Evolutionary conservation across 2,113 vertebrate species (phyloP), one percentile per base, ranked within the genome.

Genomic region (Dipodomys ordii): DNA sequence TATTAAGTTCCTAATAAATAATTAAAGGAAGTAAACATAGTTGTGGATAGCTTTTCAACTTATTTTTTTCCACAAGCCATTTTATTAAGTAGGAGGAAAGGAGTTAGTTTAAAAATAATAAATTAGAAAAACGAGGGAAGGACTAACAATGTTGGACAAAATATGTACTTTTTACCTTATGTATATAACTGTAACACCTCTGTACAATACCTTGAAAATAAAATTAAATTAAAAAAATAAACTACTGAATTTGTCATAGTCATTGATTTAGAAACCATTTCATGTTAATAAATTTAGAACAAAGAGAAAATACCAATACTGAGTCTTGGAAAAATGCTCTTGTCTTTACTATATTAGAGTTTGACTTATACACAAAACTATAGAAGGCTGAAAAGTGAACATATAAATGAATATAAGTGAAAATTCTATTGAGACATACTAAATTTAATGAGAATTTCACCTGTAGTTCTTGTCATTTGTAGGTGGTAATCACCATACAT

Each of bases 51-150:
- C 35, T 80, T 49, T 23, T 71, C 62, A 73, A 60, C 20, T 69
- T 28, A 28, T 73, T 60, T 53, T 85, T 83, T 53, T 39, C 39
- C 39, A 39, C 39, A 39, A 39, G 39, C 39, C 39, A 39, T 39
- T 90, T 79, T 91, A 46, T 79, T 95, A 83, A 32, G n/a, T 46
- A 78, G 62, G 18, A 69, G 83, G 76, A 68, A 69, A 68, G 28
- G 74, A 87, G 20, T 7, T 94, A 81, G 39, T 94, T 97, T 92
- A 92, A 87, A 92, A 93, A 95, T 93, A 93, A 73, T 71, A 86
- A 72, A 91, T 76, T 27, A 39, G 39, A 39, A 39, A 39, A 39
- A 39, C 39, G 39, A 39, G 39, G 39, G 39, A 39, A 5, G 39
- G 39, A 39, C 39, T 39, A 39, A 39, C 39, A 39, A 39, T 39